These are phyloP conservation scores for Mesocentrotus franciscanus DNA, from an alignment of 53 echinoderm and acorn worm species.

Conservation along the genomic window DNA sequence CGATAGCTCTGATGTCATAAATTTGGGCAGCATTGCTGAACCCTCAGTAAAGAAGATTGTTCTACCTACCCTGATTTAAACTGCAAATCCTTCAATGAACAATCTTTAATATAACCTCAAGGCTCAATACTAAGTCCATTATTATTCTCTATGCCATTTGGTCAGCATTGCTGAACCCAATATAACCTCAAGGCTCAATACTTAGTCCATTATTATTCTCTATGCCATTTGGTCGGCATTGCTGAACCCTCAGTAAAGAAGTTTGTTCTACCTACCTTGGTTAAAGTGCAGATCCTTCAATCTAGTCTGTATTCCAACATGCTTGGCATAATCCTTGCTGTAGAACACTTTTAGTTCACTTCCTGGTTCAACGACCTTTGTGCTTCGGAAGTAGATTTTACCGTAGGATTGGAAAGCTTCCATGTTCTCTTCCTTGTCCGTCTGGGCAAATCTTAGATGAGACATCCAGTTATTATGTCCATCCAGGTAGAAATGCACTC, in stretches of 20 bases:
- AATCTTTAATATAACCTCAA: too few species aligned
- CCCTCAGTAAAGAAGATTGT: too few species aligned
- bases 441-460: conserved; percentile 36
- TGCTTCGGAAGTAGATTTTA: conserved; percentile 37
- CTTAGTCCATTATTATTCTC: background rate
- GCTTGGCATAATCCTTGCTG: conserved; percentile 22
- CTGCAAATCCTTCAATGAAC: too few species aligned
- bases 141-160: background rate
- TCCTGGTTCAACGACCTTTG: conserved; percentile 47
- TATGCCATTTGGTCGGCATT: background rate
- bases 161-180: too few species aligned
- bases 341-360: conserved; percentile 55
- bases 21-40: background rate
- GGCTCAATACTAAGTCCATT: too few species aligned
- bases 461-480: conserved; percentile 55
- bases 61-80: too few species aligned
- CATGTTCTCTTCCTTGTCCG: conserved; percentile 44
- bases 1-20: background rate
- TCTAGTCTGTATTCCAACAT: conserved; percentile 15
- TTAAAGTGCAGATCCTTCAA: conserved; percentile 45
- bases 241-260: background rate
- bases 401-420: conserved; percentile 43
- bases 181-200: too few species aligned
- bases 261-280: background rate
- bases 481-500: conserved; percentile 45